Base-by-base conservation (phyloP, 2,797 vertebrate genomes). In the Huso huso region DNA sequence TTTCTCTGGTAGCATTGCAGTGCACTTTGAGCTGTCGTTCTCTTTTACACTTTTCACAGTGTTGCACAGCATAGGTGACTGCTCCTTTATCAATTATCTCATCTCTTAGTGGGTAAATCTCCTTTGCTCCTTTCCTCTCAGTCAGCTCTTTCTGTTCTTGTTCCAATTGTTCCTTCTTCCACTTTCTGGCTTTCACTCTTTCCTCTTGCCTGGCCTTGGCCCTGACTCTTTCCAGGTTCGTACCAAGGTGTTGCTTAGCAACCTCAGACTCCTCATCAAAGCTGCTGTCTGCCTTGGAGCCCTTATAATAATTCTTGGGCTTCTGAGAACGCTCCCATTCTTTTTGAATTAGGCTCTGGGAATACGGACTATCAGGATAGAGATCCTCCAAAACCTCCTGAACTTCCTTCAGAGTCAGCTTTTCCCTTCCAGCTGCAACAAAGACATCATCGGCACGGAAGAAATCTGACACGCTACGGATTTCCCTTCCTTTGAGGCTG, bases 361-460 rank as follows among this genome's bases (percentile, higher is more conserved):
- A 90, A 48, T 83, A 83, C 3, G 84, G 83, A 72, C 83, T 90
- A 51, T 87, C 88, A 50, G 95, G 93, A 71, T 89, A 95, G 68
- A 99, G 86, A 69, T 98, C 96, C 69, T 95, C 90, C 62, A 96
- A 74, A 6, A 93, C 94, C 18, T 91, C 78, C 78, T 93, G 89
- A 51, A 99, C 82, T 55, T 83, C 86, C 68, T 82, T 86, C 78
- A 94, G 66, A 0, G 94, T 93, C 49, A 96, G 82, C 0, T 91
- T 93, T 52, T 90, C 86, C 67, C 82, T 94, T 48, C 95, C 94
- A 70, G 93, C 78, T 0, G 95, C 97, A 71, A 99, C 82, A 74
- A 97, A 96, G 0, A 92, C 93, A 63, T 90, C 91, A 1, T 97
- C 93, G 1, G 94, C 93, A 61, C 88, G 75, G 76, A 99, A 98